Evolutionary conservation across 2,797 vertebrate species (phyloP).

Genomic region (Gila robusta): DNA sequence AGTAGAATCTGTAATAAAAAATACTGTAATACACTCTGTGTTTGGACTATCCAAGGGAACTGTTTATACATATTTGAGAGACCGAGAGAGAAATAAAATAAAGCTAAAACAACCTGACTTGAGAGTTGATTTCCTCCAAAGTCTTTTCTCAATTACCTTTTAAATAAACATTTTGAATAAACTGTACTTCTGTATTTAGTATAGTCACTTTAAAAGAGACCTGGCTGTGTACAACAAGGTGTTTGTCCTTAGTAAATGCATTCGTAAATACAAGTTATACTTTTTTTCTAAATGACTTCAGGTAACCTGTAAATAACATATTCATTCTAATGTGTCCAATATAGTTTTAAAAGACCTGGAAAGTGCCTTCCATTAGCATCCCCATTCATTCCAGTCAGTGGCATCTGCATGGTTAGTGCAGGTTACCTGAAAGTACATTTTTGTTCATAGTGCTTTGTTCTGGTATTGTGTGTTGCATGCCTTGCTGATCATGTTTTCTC

Average conservation of each 20-base stretch:
- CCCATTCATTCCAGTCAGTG: neutral
- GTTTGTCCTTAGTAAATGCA: neutral
- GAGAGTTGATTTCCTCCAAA: neutral
- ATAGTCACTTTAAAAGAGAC: too few species aligned
- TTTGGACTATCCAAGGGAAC: neutral
- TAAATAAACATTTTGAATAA: neutral
- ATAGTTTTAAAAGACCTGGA: neutral
- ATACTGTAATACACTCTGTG: neutral
- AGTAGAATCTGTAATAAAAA: neutral
- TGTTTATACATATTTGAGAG: neutral
- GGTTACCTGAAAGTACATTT: neutral
- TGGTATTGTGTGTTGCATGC: neutral
- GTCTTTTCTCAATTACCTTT: neutral
- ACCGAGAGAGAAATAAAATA: neutral
- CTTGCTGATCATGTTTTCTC: too few species aligned
- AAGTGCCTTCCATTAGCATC: neutral
- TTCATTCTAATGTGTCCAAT: neutral
- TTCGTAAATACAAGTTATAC: neutral
- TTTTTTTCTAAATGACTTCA: neutral
- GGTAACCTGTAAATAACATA: neutral
- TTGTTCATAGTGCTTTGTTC: neutral
- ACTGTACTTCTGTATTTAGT: neutral
- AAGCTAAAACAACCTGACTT: neutral
- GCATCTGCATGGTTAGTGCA: neutral
- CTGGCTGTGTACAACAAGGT: too few species aligned